Evolutionary conservation across 2,797 vertebrate genomes (phyloP), one percentile per base, ranked within the genome.

Genomic region (Rhyacichthys aspro): DNA sequence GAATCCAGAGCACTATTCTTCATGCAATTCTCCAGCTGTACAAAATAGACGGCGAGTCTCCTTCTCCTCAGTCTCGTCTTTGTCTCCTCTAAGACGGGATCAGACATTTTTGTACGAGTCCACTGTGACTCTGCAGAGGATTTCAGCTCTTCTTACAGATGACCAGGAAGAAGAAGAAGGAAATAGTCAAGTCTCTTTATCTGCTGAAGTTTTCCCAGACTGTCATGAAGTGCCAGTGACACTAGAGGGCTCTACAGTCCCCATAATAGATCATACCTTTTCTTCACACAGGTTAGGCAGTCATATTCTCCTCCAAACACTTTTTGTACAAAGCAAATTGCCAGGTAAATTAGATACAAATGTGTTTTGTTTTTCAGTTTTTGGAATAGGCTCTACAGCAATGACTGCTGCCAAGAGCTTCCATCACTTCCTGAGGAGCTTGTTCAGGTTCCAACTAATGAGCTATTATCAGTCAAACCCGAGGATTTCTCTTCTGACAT

Each of bases 211-310:
- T 17, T 36, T 56, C 1, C 9, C 43, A 15, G 59, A 57, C 2
- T 60, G 52, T 41, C 45, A 55, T 41, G 67, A 83, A 52, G 38
- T 65, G n/a, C 55, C 38, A 5, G 8, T 56, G 61, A 76, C 86
- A 78, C 63, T 73, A 86, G 89, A 82, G 70, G 82, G 82, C 14
- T 15, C 71, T 53, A 73, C 60, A 72, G 19, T 73, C 39, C 55
- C 47, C 0, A 0, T 63, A 17, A 43, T 16, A 42, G 59, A 55
- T 9, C 34, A 61, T 63, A 43, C 12, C 7, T 37, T 11, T 32
- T 8, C 11, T 19, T 37, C 43, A 43, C 47, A 61, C 54, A 82
- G 76, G 82, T 87, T 42, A 66, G 67, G 55, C 44, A 7, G 49
- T 58, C 47, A n/a, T 8, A 39, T 14, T 50, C 14, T 15, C 44